Percentiles rank a stretch among this genome's conserved stretches.
These are phyloP conservation scores for Beroe ovata DNA, from an alignment of 37 sponge, comb jelly and placozoan genomes.

Conservation along the genomic window DNA sequence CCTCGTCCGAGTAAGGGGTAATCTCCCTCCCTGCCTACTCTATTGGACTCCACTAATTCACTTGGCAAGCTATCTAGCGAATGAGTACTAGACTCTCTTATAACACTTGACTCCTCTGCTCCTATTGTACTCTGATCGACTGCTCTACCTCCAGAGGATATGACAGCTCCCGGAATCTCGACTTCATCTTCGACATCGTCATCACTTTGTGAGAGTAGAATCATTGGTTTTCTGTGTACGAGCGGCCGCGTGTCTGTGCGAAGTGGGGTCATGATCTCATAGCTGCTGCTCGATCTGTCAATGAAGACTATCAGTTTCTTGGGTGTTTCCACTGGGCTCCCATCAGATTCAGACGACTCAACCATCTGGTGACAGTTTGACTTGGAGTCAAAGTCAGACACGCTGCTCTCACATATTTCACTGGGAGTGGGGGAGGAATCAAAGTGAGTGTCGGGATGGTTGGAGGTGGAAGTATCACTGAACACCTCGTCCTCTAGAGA, in stretches of 20 bases:
- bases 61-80: too few relatives aligned
- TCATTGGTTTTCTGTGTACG: too few relatives aligned
- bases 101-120: too few relatives aligned
- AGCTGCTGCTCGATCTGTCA: not conserved
- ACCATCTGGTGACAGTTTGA: not conserved
- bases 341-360: not conserved
- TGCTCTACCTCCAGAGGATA: too few relatives aligned
- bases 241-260: too few relatives aligned
- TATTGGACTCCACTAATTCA: not conserved
- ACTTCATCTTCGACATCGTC: too few relatives aligned
- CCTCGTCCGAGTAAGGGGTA: not conserved
- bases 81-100: too few relatives aligned
- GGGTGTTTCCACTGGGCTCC: not conserved
- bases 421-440: not conserved
- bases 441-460: too few relatives aligned
- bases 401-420: not conserved
- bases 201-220: too few relatives aligned
- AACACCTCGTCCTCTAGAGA: slow-evolving; percentile 17
- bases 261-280: not conserved
- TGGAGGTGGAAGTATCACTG: not conserved
- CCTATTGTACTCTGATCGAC: too few relatives aligned
- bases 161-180: too few relatives aligned
- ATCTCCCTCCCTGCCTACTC: not conserved
- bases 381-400: too few relatives aligned
- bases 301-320: not conserved